phyloP scores from a whole-genome alignment of 2,797 vertebrate genomes.

The Melanogrammus aeglefinus region DNA sequence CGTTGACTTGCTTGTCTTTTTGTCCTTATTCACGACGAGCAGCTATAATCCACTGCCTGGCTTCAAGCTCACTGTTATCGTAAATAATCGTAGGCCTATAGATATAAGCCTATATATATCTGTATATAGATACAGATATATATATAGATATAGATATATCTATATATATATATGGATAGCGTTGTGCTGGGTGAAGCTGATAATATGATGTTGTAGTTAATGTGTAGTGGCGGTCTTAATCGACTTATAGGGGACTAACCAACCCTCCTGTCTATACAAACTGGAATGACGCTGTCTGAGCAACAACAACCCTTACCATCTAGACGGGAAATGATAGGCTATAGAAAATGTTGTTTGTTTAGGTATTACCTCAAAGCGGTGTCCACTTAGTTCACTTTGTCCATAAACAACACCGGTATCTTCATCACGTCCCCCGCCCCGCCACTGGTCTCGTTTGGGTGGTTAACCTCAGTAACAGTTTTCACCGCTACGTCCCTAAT shows the following conservation, averaged over 20 bases:
- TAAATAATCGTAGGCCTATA: background rate
- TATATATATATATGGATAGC: background rate
- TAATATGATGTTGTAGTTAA: background rate
- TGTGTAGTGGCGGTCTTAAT: background rate
- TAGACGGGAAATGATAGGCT: background rate
- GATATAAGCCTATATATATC: too few species aligned
- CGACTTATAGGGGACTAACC: background rate
- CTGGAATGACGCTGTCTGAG: background rate
- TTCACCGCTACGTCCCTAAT: conserved; percentile 1
- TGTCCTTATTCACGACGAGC: too few species aligned
- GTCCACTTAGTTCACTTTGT: background rate
- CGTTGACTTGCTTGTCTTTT: background rate
- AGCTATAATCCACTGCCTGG: background rate
- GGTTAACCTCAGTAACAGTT: background rate
- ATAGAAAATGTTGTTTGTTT: background rate
- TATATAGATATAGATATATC: background rate
- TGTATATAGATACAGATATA: background rate
- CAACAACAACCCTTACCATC: background rate
- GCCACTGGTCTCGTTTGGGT: background rate
- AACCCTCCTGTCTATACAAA: background rate
- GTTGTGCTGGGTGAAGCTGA: background rate
- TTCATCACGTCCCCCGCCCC: background rate
- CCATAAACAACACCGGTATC: background rate
- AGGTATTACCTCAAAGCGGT: background rate
- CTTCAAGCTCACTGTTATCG: background rate